Evolutionary conservation across 2,113 vertebrate species (phyloP).

Genomic region (Phrynosoma blainvillii): DNA sequence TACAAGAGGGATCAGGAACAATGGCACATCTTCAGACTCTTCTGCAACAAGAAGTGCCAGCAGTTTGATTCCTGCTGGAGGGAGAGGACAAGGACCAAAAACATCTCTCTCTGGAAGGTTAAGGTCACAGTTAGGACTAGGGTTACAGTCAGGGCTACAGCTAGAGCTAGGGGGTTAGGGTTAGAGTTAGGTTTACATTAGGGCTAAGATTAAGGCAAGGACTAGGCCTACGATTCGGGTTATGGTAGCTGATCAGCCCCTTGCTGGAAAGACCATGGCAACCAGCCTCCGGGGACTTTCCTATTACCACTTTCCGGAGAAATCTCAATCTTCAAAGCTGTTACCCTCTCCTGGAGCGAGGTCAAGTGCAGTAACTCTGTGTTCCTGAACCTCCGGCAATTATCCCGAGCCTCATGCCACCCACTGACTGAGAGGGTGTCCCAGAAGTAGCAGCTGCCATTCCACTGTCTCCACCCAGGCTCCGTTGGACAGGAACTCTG

Average conservation of each 20-base stretch:
- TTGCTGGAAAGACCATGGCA: not conserved
- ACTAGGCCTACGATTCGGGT: no score
- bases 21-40: not conserved
- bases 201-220: no score
- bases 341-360: constrained; percentile 25
- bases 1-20: no score
- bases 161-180: no score
- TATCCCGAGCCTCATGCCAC: constrained; percentile 23
- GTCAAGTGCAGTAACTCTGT: constrained; percentile 32
- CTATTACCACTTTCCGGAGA: not conserved
- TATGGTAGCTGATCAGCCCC: not conserved
- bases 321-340: rapidly evolving
- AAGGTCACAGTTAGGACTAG: no score
- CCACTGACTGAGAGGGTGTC: not conserved
- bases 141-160: no score
- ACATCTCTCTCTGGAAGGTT: no score
- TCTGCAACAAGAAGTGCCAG: not conserved
- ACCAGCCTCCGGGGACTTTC: no score
- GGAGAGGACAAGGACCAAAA: no score
- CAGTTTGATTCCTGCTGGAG: not conserved
- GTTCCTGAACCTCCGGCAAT: constrained; percentile 22
- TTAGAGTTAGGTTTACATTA: no score
- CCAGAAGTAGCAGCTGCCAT: constrained; percentile 38
- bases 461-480: constrained; percentile 37
- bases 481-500: constrained; percentile 1